Evolutionary conservation across 2,888 invertebrate species (phyloP).

Genomic region (Capitulum mitella): DNA sequence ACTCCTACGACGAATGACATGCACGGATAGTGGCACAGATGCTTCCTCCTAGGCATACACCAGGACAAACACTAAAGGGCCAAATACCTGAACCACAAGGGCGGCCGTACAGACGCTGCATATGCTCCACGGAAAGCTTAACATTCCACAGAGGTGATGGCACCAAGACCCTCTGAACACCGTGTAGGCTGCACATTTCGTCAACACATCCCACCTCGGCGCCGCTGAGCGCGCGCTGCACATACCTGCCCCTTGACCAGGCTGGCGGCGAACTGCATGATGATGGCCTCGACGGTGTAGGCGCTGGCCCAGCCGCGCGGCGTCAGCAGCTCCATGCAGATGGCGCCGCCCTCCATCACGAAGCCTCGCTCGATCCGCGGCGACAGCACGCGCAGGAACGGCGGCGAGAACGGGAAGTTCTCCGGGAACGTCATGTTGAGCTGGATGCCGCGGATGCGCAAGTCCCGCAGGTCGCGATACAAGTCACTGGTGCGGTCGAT

Average conservation of each 20-base stretch:
- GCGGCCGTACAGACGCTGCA: too few species aligned
- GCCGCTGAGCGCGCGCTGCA: too few species aligned
- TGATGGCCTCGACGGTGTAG: slow-evolving; percentile 96
- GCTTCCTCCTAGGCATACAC: too few species aligned
- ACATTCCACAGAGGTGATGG: too few species aligned
- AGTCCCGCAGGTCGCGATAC: slow-evolving; percentile 61
- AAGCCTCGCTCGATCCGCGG: slow-evolving; percentile 82
- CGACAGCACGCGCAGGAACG: slow-evolving; percentile 62
- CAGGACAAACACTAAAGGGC: too few species aligned
- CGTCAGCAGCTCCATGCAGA: slow-evolving; percentile 98
- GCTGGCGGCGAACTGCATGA: slow-evolving; percentile 98
- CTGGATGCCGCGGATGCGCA: slow-evolving; percentile 64
- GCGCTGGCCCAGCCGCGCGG: slow-evolving; percentile 99
- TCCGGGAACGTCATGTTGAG: slow-evolving; percentile 64
- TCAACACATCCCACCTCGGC: too few species aligned
- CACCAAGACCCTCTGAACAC: too few species aligned
- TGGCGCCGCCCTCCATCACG: slow-evolving; percentile 94
- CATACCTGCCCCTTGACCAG: slow-evolving; percentile 97
- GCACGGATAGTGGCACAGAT: too few species aligned
- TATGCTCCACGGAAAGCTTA: too few species aligned
- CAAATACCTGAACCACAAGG: too few species aligned
- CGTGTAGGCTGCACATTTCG: too few species aligned
- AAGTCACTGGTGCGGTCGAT: slow-evolving; percentile 77
- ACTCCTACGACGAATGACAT: too few species aligned
- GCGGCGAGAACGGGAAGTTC: slow-evolving; percentile 81